Evolutionary conservation across 2,888 invertebrate genomes (phyloP), one percentile per base, ranked within the genome.

Genomic region (Reticulitermes lucifugus): DNA sequence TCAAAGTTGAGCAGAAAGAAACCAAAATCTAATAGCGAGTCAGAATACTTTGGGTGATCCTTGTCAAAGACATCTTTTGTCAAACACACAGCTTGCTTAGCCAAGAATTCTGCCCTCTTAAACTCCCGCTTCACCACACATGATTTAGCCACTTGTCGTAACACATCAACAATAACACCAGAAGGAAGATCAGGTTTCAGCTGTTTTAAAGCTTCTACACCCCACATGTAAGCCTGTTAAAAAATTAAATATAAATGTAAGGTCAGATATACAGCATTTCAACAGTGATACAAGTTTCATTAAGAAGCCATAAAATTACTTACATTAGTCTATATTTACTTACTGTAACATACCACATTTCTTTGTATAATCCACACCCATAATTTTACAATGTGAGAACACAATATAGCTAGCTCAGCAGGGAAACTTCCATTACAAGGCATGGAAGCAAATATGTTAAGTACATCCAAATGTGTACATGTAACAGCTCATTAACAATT

Each of bases 1-100:
- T 98, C 98, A 83, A 96, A 95, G 91, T 98, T 98, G 88, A 98
- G 93, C 89, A 98, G 92, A 90, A 96, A 98, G 92, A 97, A 98
- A 87, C 97, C 98, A 91, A 96, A 97, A 92, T 98, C 98, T 88
- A 96, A 92, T 86, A 98, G 92, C 73, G 96, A 95, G 90, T 97
- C 96, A 43, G 98, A 96, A 90, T 95, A 96, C 89, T 95, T 95
- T 84, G 96, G 97, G 92, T 97, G 96, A n/a, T 92, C 90, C 43
- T 77, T 86, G 29, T 91, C 91, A 89, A 91, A 91, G 60, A 89
- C 88, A 85, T 91, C 91, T 86, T 94, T 92, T 22, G 96, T 95
- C 84, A 95, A 92, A 86, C 94, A 94, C 73, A 96, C 95, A 0
- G 97, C 98, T 91, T 97, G 96, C 87, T 95, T 94, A 88, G 98